Evolutionary conservation across 2,113 vertebrate genomes (phyloP), one percentile per base, ranked within the genome.

Genomic region (Rhodinocichla rosea): DNA sequence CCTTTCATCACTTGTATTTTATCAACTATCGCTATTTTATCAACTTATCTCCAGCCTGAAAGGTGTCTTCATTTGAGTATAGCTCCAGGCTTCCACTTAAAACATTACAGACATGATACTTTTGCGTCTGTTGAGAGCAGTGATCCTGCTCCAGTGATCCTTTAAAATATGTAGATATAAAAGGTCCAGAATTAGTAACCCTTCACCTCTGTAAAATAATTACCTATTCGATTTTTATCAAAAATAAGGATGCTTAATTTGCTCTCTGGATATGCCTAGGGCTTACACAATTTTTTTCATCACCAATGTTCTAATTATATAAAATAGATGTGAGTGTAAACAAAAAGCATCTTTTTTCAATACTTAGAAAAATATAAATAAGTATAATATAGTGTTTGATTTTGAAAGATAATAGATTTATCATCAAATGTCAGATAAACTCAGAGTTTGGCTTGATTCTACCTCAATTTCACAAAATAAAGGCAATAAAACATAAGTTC

Each of bases 41-140:
- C n/a, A n/a, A n/a, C 52, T 94, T 86, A 81, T 93, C 95, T 95
- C 39, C 50, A 88, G 30, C 32, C 68, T 93, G 85, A 87, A 95
- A 78, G 39, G 68, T 49, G 35, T 67, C 77, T 95, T 87, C 62
- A 87, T 73, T 76, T 87, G 82, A 83, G 11, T 79, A 17, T 77
- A 80, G 50, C 87, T 94, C 37, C 69, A 92, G 81, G 74, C 82
- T 80, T 76, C 53, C 42, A 76, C 55, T 88, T 84, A 65, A 90
- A 86, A 47, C 68, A 19, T 77, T 70, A 40, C 39, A 77, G 83
- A 45, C 1, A 30, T 26, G 2, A 53, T 33, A 16, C 42, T 45
- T 83, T 57, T 42, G 13, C 37, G 35, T 64, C 81, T 64, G 11
- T 49, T 73, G 45, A 57, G 37, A 91, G 24, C 33, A 85, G 19